Evolutionary conservation across 2,888 invertebrate species (phyloP), one percentile per base, ranked within the genome.

Genomic region (Dynastes maya): DNA sequence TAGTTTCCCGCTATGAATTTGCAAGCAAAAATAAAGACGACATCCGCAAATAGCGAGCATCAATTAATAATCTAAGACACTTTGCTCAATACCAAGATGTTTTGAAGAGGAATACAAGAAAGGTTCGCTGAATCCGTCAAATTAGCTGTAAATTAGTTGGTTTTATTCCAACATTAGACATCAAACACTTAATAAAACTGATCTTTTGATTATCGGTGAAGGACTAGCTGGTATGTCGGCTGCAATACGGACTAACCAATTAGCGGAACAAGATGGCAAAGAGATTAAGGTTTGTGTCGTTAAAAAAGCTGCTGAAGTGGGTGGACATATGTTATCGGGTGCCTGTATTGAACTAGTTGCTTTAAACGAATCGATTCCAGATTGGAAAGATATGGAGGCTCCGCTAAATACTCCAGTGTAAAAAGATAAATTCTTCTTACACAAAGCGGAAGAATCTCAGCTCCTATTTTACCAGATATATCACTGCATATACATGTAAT

Each of bases 161-260:
- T 45, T 11, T 45, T 11, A 8, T 11, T 11, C 45, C 8, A 2
- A 9, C 11, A 45, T 45, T 11, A 45, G 8, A 8, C 45, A 8
- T 45, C 45, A 45, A 45, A 45, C 45, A 45, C 45, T 45, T 11
- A 45, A 11, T 89, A 96, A 98, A 89, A 96, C 96, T 8, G 99
- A 99, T 87, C 94, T 99, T 80, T 92, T 99, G 5, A 97, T 99
- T 82, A 96, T 99, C 27, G 99, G 99, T n/a, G 99, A 98, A 61
- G 99, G 99, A 0, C 99, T 99, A 0, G 97, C 97, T 8, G 98
- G 98, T 22, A 92, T 99, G 91, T 94, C 97, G 1, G 97, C 99
- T 2, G 99, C 99, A 0, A 98, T 99, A 86, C 91, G 95, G 82
- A 94, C 99, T 0, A 95, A 97, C 85, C 98, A 98, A 88, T 88